phyloP scores from a whole-genome alignment of 2,888 invertebrate genomes.

The Drosophila parthenogenetica region DNA sequence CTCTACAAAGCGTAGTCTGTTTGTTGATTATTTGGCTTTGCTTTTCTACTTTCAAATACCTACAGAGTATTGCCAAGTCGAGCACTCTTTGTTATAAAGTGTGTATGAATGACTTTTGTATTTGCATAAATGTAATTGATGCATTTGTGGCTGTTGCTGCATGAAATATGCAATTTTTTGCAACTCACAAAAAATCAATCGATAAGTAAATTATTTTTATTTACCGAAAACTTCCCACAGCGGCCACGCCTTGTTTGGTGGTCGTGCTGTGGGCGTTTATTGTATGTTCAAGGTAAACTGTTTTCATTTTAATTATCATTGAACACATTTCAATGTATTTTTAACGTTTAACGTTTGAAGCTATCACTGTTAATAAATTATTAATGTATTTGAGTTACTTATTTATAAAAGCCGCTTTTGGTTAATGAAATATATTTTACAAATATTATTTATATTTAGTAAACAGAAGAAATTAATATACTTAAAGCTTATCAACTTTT shows the following conservation, averaged over 20 bases:
- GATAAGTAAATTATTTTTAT: slow-evolving; percentile 28
- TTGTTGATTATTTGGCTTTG: no score
- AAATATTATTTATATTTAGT: background rate
- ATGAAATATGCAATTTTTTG: slow-evolving; percentile 22
- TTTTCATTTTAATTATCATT: slow-evolving; percentile 30
- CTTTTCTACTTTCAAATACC: no score
- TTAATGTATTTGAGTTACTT: background rate
- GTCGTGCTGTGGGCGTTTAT: background rate
- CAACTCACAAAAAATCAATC: slow-evolving; percentile 18
- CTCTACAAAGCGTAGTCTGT: no score
- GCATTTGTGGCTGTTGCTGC: slow-evolving; percentile 21
- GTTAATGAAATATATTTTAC: background rate
- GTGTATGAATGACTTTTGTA: background rate
- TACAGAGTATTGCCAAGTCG: background rate
- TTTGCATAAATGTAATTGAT: slow-evolving; percentile 25
- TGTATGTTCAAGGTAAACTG: slow-evolving; percentile 15
- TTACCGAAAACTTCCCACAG: slow-evolving; percentile 6
- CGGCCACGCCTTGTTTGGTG: background rate
- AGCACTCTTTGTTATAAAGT: background rate
- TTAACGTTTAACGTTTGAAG: background rate
- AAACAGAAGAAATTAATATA: background rate
- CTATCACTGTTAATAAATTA: slow-evolving; percentile 14
- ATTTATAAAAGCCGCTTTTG: background rate
- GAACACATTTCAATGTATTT: slow-evolving; percentile 9
- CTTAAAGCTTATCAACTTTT: background rate